phyloP scores from a whole-genome alignment of 1,140 invertebrate species.

The Drosophila suzukii region DNA sequence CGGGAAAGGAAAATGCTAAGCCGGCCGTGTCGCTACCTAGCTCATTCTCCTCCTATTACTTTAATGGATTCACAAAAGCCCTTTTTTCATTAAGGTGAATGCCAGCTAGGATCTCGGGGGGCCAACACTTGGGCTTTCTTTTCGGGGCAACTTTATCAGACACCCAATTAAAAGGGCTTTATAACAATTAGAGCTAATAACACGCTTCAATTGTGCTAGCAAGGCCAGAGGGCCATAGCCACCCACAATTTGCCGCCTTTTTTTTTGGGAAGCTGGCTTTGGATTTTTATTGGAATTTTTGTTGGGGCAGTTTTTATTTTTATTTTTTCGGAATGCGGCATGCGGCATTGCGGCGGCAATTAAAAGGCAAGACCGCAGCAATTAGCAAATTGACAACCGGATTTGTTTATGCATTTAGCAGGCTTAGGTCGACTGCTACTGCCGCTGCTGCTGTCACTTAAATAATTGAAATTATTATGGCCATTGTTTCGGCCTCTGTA shows the following conservation, averaged over 20 bases:
- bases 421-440: slow-evolving; percentile 18
- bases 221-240: slow-evolving; percentile 50
- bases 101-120: slow-evolving; percentile 24
- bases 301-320: slow-evolving; percentile 19
- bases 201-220: slow-evolving; percentile 80
- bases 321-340: slow-evolving; percentile 12
- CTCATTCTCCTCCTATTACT: neutral
- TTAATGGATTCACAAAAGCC: slow-evolving; percentile 52
- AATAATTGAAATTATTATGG: slow-evolving; percentile 72
- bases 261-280: neutral
- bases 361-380: slow-evolving; percentile 75
- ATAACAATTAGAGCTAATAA: slow-evolving; percentile 83
- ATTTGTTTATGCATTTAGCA: slow-evolving; percentile 71
- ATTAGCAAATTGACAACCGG: slow-evolving; percentile 81
- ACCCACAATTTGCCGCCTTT: slow-evolving; percentile 10
- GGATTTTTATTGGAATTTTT: slow-evolving; percentile 35
- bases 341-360: slow-evolving; percentile 67
- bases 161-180: slow-evolving; percentile 82
- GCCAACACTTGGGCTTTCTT: slow-evolving; percentile 52
- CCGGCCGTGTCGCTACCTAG: slow-evolving; percentile 2
- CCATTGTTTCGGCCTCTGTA: slow-evolving; percentile 54
- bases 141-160: slow-evolving; percentile 74
- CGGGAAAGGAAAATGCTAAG: slow-evolving; percentile 32
- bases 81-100: slow-evolving; percentile 76
- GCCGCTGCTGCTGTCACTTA: slow-evolving; percentile 48